Percentiles rank a stretch among this genome's conserved stretches.
Evolutionary conservation across 2,888 invertebrate genomes (phyloP).

Genomic region (Cantharis nigra): DNA sequence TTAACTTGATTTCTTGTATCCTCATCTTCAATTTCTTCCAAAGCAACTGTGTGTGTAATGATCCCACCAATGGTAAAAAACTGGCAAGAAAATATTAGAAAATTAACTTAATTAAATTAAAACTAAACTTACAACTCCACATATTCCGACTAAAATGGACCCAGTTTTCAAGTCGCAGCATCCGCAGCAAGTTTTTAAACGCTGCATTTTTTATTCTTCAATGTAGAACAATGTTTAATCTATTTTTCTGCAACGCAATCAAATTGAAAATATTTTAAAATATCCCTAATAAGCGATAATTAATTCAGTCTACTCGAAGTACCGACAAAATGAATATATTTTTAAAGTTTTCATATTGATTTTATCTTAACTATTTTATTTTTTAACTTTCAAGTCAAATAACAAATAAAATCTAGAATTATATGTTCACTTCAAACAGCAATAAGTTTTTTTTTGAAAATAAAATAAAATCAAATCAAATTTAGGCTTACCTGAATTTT

Average conservation of each 20-base stretch:
- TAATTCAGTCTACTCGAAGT: background rate
- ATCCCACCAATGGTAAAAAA: slow-evolving; percentile 19
- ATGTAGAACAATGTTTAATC: background rate
- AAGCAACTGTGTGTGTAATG: slow-evolving; percentile 11
- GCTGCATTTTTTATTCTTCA: background rate
- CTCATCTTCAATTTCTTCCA: slow-evolving; percentile 16
- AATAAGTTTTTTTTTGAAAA: background rate
- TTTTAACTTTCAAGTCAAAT: background rate
- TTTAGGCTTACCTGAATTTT: background rate
- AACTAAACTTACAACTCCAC: slow-evolving; percentile 18
- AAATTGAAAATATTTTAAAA: background rate
- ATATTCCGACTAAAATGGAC: slow-evolving; percentile 16
- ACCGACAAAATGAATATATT: background rate
- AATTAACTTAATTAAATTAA: background rate
- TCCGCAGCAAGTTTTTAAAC: slow-evolving; percentile 18
- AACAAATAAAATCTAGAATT: background rate
- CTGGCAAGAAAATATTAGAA: background rate
- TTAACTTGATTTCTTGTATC: slow-evolving; percentile 10
- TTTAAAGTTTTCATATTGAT: background rate
- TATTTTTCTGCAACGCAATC: background rate
- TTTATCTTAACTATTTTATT: background rate
- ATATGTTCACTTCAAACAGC: background rate
- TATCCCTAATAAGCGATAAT: background rate
- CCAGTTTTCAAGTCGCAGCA: slow-evolving; percentile 22
- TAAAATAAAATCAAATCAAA: background rate